Evolutionary conservation across 2,113 vertebrate species (phyloP), one percentile per base, ranked within the genome.

Genomic region (Podilymbus podiceps): DNA sequence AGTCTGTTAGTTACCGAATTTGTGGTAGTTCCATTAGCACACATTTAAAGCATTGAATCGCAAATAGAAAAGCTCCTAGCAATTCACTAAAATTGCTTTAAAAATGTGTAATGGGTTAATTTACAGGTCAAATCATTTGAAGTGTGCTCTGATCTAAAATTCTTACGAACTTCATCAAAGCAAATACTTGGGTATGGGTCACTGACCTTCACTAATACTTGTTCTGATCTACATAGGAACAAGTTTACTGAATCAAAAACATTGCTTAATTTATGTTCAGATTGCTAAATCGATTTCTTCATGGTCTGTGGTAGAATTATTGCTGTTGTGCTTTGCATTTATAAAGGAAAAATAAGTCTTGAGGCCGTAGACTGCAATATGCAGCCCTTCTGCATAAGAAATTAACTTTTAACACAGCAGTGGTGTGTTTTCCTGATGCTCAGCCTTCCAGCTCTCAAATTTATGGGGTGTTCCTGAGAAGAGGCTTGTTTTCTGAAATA

Each of bases 281-380:
- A 93, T 93, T 93, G 81, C 91, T 91, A 94, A 97, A 97, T 97
- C 55, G 42, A 96, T 97, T 97, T 92, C 80, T 90, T 90, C 90
- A 88, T 96, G 93, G 90, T 90, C 64, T 94, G 59, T 72, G 68
- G 69, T 68, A 47, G 83, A 96, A 96, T 93, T 95, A 91, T 62
- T 88, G 77, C 72, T 59, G 74, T 44, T 88, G 79, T 92, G 89
- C 94, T 94, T 94, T 89, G 85, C 89, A 92, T 96, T 93, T 95
- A 68, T 87, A 77, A 62, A 67, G 38, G 44, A n/a, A 87, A 94
- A 84, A 38, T 47, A 83, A 96, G 56, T 76, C 63, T 92, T 24
- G 67, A 50, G 63, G 89, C 86, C 22, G 6, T 11, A 52, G 92
- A 30, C 58, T 82, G 16, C 35, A 53, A 49, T 8, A 6, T 33